phyloP scores from a whole-genome alignment of 2,888 invertebrate species.

The Aleiodes testaceus region DNA sequence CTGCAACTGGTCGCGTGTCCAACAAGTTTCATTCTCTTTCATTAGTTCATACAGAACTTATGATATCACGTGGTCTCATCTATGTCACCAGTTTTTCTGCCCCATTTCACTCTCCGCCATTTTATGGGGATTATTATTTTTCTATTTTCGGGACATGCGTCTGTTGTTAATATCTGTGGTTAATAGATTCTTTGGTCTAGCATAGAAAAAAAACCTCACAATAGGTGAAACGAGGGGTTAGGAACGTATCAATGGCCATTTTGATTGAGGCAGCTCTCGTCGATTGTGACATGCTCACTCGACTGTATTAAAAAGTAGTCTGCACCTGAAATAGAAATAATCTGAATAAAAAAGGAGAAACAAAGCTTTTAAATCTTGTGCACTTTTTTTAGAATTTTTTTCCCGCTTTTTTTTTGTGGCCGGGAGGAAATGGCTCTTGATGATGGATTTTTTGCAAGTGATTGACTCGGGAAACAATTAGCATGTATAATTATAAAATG shows the following conservation, averaged over 20 bases:
- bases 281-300: constrained; percentile 71
- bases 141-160: constrained; percentile 49
- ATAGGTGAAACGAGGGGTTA: constrained; percentile 52
- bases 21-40: neutral
- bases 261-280: constrained; percentile 69
- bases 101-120: neutral
- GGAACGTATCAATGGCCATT: constrained; percentile 68
- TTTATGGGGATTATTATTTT: neutral
- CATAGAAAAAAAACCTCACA: constrained; percentile 53
- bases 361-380: constrained; percentile 46
- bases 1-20: constrained; percentile 29
- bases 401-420: neutral
- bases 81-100: neutral
- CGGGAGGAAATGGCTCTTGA: constrained; percentile 25
- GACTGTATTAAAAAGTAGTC: constrained; percentile 64
- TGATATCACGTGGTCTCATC: neutral
- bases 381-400: constrained; percentile 48
- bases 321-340: neutral
- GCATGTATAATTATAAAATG: constrained; percentile 68
- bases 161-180: constrained; percentile 54
- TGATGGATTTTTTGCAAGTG: constrained; percentile 36
- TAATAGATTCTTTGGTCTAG: constrained; percentile 69
- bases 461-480: constrained; percentile 65
- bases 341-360: constrained; percentile 41
- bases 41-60: constrained; percentile 13